Base-by-base conservation (phyloP, 2,797 vertebrate genomes). In the Gouania willdenowi region DNA sequence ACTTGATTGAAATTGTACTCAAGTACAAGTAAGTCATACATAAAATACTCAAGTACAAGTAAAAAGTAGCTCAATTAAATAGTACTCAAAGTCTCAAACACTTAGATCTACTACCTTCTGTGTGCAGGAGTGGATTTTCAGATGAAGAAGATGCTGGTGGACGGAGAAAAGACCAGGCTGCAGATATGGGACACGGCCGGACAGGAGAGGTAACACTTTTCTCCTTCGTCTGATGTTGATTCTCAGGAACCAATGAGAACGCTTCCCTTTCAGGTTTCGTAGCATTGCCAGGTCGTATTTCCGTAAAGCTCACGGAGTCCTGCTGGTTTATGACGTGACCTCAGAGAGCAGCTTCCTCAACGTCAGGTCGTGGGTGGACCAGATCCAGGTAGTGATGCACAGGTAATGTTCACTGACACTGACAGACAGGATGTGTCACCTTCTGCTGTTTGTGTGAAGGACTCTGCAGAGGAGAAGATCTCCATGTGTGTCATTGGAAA, bases 161-260 rank as follows among this genome's bases (percentile, higher is more conserved):
- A 92, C 6, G 78, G 88, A 22, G 82, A 91, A 31, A 82, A 69
- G 60, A 88, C 84, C 0, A 84, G 42, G 0, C 62, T 90, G 26
- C 89, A 90, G 76, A 91, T 89, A 24, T 91, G 88, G 88, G 89
- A 91, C 72, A 91, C 86, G 6, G 88, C 87, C 0, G 81, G 89
- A 2, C 89, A 91, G 64, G 88, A 92, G 69, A 88, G 86, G 85
- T 89, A 59, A 1, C n/a, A n/a, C n/a, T n/a, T n/a, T n/a, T n/a
- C n/a, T n/a, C n/a, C n/a, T n/a, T n/a, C n/a, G n/a, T n/a, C n/a
- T n/a, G n/a, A n/a, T n/a, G n/a, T n/a, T n/a, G n/a, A n/a, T n/a
- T n/a, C n/a, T n/a, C n/a, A n/a, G n/a, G 14, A 14, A 14, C 14
- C 14, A 2, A 14, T 14, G 13, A 13, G 13, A 14, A 13, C 14